phyloP scores from a whole-genome alignment of 2,797 vertebrate species.

The Spinibarbus caldwelli region DNA sequence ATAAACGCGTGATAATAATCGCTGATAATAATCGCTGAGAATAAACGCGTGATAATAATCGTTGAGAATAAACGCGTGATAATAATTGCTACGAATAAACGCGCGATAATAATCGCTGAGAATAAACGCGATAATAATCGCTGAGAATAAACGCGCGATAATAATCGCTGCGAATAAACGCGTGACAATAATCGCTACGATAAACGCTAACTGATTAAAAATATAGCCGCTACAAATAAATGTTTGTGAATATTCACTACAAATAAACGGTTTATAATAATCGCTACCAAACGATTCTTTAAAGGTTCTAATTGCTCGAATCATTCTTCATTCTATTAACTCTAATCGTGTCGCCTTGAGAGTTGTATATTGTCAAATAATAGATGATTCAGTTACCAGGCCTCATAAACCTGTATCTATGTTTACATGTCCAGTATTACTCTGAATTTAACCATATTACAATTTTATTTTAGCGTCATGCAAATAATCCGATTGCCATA shows the following conservation, averaged over 20 bases:
- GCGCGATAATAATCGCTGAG: no score
- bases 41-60: no score
- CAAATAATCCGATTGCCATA: not conserved
- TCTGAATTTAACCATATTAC: not conserved
- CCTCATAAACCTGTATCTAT: constrained; percentile 4
- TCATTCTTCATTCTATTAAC: not conserved
- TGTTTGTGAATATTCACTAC: not conserved
- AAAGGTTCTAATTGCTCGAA: not conserved
- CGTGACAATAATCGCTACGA: no score
- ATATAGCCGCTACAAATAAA: not conserved
- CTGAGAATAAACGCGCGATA: no score
- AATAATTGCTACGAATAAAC: no score
- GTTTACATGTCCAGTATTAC: no score
- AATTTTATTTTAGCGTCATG: not conserved
- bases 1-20: not conserved
- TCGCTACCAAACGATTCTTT: not conserved
- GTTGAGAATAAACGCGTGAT: not conserved
- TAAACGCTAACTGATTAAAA: no score
- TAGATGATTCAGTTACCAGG: not conserved
- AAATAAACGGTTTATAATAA: no score
- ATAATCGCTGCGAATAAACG: no score
- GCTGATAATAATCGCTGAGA: not conserved
- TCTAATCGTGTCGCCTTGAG: not conserved
- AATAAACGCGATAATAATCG: no score
- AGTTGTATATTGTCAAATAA: not conserved